Conservation (phyloP, 2,797 vertebrate species). For the Sorex maritimensis region DNA sequence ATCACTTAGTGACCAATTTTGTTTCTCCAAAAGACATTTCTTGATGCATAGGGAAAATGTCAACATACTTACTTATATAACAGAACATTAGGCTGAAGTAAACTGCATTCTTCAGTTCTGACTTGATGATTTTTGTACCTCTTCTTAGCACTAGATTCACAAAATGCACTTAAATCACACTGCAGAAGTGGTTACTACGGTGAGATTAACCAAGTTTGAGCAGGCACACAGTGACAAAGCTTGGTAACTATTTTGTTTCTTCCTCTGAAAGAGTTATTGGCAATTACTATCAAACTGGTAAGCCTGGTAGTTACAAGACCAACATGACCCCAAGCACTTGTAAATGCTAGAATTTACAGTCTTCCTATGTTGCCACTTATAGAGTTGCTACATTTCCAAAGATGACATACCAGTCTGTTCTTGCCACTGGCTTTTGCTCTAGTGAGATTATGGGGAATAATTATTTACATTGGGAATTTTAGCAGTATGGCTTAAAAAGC, state of each 20-base stretch:
- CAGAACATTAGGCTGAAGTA: neutral
- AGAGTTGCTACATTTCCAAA: slow-evolving; percentile 2
- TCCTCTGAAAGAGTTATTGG: neutral
- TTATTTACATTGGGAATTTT: neutral
- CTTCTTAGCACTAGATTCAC: neutral
- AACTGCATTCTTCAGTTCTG: neutral
- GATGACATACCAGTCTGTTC: neutral
- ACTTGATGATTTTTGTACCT: neutral
- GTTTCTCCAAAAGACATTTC: neutral
- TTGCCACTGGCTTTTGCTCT: neutral
- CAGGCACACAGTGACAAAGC: neutral
- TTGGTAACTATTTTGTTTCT: neutral
- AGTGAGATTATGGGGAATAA: neutral
- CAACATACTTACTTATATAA: too few species aligned
- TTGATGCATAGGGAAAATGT: neutral
- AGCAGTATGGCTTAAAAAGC: neutral
- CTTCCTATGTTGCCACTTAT: neutral
- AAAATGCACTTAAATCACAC: neutral
- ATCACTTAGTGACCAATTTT: neutral
- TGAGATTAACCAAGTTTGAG: neutral
- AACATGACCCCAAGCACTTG: neutral
- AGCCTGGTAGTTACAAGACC: neutral
- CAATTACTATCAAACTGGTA: neutral
- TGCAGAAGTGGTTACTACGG: neutral
- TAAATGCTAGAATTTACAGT: neutral